Evolutionary conservation across 2,888 invertebrate species (phyloP).

Genomic region (Xanthorhoe spadicearia): DNA sequence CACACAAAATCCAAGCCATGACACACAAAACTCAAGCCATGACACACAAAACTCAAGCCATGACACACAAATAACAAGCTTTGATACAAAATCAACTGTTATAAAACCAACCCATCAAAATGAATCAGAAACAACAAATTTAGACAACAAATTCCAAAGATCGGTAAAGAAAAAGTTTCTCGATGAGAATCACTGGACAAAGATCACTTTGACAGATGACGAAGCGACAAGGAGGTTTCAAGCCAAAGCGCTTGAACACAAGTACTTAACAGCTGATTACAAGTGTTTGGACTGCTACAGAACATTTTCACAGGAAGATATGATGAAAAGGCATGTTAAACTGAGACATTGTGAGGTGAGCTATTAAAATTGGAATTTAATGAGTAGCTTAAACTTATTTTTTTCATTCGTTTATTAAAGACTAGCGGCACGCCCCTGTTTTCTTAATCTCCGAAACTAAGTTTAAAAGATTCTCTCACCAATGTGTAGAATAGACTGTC

Average conservation of each 20-base stretch:
- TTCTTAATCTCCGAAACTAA: too few relatives aligned
- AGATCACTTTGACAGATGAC: slow-evolving; percentile 63
- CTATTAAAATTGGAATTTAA: background rate
- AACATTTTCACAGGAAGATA: slow-evolving; percentile 70
- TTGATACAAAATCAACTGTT: background rate
- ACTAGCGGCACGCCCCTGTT: too few relatives aligned
- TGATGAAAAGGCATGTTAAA: slow-evolving; percentile 64
- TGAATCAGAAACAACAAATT: background rate
- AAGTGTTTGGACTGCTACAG: slow-evolving; percentile 70
- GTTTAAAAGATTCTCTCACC: too few relatives aligned
- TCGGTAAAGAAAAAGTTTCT: slow-evolving; percentile 33
- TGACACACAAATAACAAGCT: slow-evolving; percentile 2
- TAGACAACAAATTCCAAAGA: slow-evolving; percentile 32
- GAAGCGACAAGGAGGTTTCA: slow-evolving; percentile 66
- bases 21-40: background rate
- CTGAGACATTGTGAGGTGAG: slow-evolving; percentile 56
- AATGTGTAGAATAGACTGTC: too few relatives aligned
- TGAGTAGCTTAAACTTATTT: too few relatives aligned
- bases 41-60: slow-evolving; percentile 1
- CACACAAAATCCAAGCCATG: background rate
- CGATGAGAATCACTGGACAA: slow-evolving; percentile 60
- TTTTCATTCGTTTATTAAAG: too few relatives aligned
- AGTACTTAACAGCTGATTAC: slow-evolving; percentile 60
- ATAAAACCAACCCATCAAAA: background rate
- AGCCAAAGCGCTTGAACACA: slow-evolving; percentile 54